Evolutionary conservation across 2,888 invertebrate species (phyloP).

Genomic region (Metallyticus violacea): DNA sequence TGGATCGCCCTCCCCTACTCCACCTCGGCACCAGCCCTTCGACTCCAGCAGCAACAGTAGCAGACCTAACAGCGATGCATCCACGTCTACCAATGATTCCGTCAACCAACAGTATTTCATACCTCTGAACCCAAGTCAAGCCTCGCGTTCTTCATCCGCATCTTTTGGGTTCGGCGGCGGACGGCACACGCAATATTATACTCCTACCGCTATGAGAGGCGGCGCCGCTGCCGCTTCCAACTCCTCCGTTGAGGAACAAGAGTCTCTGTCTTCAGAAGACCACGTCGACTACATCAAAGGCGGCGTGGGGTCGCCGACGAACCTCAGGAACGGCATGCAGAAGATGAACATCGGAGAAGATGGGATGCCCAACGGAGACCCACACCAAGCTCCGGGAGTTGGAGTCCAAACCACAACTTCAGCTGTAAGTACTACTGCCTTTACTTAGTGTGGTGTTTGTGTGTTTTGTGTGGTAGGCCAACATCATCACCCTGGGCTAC

Average conservation of each 20-base stretch:
- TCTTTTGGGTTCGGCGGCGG: neutral
- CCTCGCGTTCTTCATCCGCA: neutral
- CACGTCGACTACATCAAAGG: slow-evolving; percentile 17
- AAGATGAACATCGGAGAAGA: slow-evolving; percentile 2
- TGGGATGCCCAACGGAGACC: neutral
- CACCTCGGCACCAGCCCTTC: neutral
- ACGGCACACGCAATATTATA: slow-evolving; percentile 8
- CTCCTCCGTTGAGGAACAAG: neutral
- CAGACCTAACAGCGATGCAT: slow-evolving; percentile 19
- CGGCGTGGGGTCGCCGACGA: neutral
- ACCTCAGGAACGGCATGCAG: slow-evolving; percentile 21
- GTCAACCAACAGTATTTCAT: slow-evolving; percentile 3
- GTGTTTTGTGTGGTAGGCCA: too few species aligned
- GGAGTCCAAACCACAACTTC: slow-evolving; percentile 33
- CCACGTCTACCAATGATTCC: slow-evolving; percentile 26
- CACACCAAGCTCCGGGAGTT: neutral
- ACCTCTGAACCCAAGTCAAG: slow-evolving; percentile 14
- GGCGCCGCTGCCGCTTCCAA: slow-evolving; percentile 25
- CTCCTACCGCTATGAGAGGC: slow-evolving; percentile 26
- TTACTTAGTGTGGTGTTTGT: too few species aligned
- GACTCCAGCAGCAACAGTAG: slow-evolving; percentile 5
- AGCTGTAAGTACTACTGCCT: slow-evolving; percentile 34
- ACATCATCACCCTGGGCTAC: too few species aligned
- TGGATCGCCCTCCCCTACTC: neutral
- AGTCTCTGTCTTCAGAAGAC: slow-evolving; percentile 21